Conservation (phyloP, 2,797 vertebrate species). For the Coregonus suidteri region DNA sequence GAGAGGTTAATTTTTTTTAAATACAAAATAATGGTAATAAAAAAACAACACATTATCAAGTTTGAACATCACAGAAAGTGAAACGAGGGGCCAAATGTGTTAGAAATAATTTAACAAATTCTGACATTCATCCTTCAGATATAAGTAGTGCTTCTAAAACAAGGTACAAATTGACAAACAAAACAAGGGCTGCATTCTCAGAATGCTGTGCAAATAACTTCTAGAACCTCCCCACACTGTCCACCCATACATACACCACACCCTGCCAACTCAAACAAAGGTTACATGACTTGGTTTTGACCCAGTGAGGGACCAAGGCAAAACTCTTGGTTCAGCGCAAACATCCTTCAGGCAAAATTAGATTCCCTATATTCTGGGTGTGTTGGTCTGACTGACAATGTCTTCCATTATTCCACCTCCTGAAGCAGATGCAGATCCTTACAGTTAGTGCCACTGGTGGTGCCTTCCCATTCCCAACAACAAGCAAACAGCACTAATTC, state of each 20-base stretch:
- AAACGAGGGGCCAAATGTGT: constrained; percentile 71
- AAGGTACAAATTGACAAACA: constrained; percentile 58
- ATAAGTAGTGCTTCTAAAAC: constrained; percentile 79
- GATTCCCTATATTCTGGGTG: background rate
- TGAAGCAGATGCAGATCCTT: background rate
- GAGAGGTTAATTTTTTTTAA: constrained; percentile 64
- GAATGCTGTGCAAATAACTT: constrained; percentile 83
- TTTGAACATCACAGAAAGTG: constrained; percentile 83
- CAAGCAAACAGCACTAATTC: too few species aligned
- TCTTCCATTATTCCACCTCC: background rate
- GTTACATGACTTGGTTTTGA: constrained; percentile 1
- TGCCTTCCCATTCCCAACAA: background rate
- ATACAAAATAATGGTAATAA: constrained; percentile 68
- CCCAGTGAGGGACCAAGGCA: background rate
- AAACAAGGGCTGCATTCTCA: constrained; percentile 74
- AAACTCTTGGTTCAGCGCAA: background rate
- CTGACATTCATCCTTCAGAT: constrained; percentile 71
- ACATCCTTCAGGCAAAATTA: background rate
- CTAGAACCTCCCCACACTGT: constrained; percentile 29
- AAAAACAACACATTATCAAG: constrained; percentile 76
- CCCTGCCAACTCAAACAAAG: background rate
- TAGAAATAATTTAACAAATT: constrained; percentile 79
- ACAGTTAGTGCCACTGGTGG: background rate
- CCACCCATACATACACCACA: constrained; percentile 5
- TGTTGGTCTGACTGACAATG: background rate